Evolutionary conservation across 2,888 invertebrate species (phyloP).

Genomic region (Leptinotarsa rubiginosa): DNA sequence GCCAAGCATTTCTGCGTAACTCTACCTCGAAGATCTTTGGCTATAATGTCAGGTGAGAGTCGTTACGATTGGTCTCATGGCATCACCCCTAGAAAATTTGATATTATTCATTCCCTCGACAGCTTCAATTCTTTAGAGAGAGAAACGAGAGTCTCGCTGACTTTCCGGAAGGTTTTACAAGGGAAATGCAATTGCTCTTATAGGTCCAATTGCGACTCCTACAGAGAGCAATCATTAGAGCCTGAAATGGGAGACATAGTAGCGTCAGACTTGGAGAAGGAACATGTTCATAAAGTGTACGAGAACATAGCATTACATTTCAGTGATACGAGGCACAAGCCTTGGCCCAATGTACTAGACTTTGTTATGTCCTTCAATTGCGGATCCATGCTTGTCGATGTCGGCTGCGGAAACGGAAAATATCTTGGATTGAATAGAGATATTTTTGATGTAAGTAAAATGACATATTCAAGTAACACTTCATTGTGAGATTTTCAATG

Average conservation of each 20-base stretch:
- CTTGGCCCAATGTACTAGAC: slow-evolving; percentile 91
- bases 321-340: slow-evolving; percentile 91
- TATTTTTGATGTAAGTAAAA: slow-evolving; percentile 71
- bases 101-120: slow-evolving; percentile 73
- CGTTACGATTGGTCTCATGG: slow-evolving; percentile 87
- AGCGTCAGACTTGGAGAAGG: slow-evolving; percentile 77
- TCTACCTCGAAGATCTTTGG: slow-evolving; percentile 78
- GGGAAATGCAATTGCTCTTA: slow-evolving; percentile 75
- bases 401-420: slow-evolving; percentile 99
- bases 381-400: slow-evolving; percentile 85
- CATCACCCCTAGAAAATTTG: slow-evolving; percentile 86
- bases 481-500: too few relatives aligned
- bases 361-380: slow-evolving; percentile 78
- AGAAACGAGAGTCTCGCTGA: slow-evolving; percentile 80
- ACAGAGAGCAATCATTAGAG: slow-evolving; percentile 41
- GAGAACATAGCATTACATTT: slow-evolving; percentile 95
- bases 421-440: slow-evolving; percentile 78
- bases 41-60: slow-evolving; percentile 82
- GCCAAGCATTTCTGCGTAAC: slow-evolving; percentile 72
- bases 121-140: slow-evolving; percentile 70
- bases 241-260: slow-evolving; percentile 37
- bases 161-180: slow-evolving; percentile 74
- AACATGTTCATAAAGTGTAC: slow-evolving; percentile 89
- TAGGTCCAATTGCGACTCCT: slow-evolving; percentile 77
- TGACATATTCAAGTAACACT: too few relatives aligned